Evolutionary conservation across 2,113 vertebrate genomes (phyloP).

Genomic region (Calyptommatus sinebrachiatus): DNA sequence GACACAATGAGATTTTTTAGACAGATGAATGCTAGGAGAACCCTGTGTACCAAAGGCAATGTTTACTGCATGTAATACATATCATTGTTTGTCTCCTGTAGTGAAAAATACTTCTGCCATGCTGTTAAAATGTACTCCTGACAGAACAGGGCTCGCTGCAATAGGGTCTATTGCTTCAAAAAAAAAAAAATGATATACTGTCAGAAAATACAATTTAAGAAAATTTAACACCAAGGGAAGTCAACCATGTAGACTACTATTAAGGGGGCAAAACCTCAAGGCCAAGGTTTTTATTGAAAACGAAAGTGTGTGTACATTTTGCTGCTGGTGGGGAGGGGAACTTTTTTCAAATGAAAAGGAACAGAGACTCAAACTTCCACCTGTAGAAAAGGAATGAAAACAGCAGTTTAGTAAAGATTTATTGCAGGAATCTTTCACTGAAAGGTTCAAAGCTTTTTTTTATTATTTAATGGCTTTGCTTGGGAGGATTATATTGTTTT

Average conservation of each 20-base stretch:
- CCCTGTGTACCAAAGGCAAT: conserved; percentile 74
- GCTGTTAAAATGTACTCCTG: conserved; percentile 81
- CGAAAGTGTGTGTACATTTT: conserved; percentile 64
- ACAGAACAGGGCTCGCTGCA: conserved; percentile 77
- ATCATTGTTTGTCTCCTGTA: conserved; percentile 83
- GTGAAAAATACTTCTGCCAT: conserved; percentile 81
- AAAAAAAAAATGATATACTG: conserved; percentile 81
- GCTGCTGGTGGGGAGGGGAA: conserved; percentile 54
- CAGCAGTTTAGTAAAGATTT: conserved; percentile 70
- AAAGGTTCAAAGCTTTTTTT: conserved; percentile 51
- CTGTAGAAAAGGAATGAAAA: conserved; percentile 72
- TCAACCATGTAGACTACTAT: conserved; percentile 76
- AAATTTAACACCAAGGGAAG: conserved; percentile 81
- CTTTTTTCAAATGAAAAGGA: conserved; percentile 41
- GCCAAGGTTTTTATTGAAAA: conserved; percentile 73
- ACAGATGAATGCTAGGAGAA: conserved; percentile 76
- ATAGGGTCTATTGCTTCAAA: conserved; percentile 75
- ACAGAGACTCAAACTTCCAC: conserved; percentile 41
- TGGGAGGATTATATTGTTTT: conserved; percentile 42
- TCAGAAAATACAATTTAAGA: conserved; percentile 83
- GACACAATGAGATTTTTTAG: conserved; percentile 73
- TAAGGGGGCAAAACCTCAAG: conserved; percentile 78
- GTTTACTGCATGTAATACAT: conserved; percentile 81
- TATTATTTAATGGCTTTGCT: conserved; percentile 47
- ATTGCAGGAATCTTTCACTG: conserved; percentile 70